A percentile compares a stretch with the other conserved stretches of the same genome.
phyloP scores from a whole-genome alignment of 2,888 invertebrate species.

The Camponotus fellah region DNA sequence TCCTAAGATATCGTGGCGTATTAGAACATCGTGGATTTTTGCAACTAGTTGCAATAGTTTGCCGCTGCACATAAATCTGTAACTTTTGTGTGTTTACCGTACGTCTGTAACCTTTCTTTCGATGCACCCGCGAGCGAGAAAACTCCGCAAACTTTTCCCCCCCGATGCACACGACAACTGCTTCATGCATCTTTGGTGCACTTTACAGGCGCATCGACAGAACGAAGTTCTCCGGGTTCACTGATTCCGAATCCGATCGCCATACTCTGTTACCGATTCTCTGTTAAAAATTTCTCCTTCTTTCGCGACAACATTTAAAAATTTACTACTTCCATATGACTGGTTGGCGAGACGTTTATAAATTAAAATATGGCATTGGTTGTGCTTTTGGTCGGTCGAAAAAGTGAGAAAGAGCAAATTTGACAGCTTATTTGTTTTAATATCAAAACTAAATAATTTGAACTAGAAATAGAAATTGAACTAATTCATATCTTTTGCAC shows the following conservation, averaged over 20 bases:
- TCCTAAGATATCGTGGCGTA: neutral
- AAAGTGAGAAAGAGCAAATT: neutral
- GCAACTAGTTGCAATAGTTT: neutral
- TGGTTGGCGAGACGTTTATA: conserved; percentile 61
- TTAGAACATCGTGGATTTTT: conserved; percentile 31
- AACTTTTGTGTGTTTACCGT: conserved; percentile 49
- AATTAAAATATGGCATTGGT: conserved; percentile 45
- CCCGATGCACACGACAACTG: conserved; percentile 66
- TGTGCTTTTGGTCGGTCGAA: neutral
- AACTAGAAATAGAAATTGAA: neutral
- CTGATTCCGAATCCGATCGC: conserved; percentile 42
- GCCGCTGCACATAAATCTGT: conserved; percentile 48
- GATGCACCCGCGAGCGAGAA: conserved; percentile 29
- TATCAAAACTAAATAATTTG: neutral
- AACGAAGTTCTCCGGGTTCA: conserved; percentile 36
- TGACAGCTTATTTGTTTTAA: neutral
- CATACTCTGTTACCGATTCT: conserved; percentile 14
- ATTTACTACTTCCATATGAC: conserved; percentile 50
- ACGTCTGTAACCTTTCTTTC: conserved; percentile 49
- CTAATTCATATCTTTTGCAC: neutral
- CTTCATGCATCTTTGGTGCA: conserved; percentile 70
- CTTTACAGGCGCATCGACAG: conserved; percentile 53
- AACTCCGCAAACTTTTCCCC: conserved; percentile 61
- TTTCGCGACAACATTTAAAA: conserved; percentile 39
- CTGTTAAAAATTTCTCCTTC: conserved; percentile 57